Conservation (phyloP, 2,797 vertebrate genomes). For the Alouatta caraya region DNA sequence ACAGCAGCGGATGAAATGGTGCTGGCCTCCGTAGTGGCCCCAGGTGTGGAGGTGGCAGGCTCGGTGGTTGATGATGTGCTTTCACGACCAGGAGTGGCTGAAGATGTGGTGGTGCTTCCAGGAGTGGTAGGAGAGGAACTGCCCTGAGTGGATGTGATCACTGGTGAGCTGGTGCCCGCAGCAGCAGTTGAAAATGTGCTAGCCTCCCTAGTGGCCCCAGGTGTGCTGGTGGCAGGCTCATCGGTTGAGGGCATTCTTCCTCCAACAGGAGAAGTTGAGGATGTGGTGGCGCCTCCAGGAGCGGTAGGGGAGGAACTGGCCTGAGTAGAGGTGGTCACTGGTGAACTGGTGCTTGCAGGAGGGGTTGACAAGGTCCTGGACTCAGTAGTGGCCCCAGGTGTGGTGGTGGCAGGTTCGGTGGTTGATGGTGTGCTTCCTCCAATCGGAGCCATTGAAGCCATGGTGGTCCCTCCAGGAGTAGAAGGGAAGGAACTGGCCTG, state of each 20-base stretch:
- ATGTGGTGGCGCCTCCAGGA: rapidly evolving
- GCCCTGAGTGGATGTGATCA: rapidly evolving
- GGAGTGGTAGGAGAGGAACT: rapidly evolving
- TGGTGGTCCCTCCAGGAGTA: too few relatives aligned
- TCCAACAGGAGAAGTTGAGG: rapidly evolving
- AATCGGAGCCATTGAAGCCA: rapidly evolving
- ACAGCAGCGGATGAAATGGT: rapidly evolving
- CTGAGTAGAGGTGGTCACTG: neutral
- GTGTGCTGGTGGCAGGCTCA: rapidly evolving
- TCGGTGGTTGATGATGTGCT: rapidly evolving
- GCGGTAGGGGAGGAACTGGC: rapidly evolving
- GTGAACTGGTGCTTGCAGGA: rapidly evolving
- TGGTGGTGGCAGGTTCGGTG: neutral
- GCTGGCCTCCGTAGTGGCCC: neutral
- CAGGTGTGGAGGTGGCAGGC: rapidly evolving
- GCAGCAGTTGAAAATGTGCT: rapidly evolving
- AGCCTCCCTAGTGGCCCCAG: too few relatives aligned
- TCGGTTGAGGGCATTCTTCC: rapidly evolving
- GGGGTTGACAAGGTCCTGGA: rapidly evolving
- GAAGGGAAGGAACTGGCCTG: too few relatives aligned
- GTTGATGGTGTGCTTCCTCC: neutral
- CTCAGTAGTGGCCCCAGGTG: neutral
- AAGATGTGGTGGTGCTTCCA: rapidly evolving
- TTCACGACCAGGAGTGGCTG: rapidly evolving
- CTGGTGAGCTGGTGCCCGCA: rapidly evolving